A percentile compares a stretch with the other conserved stretches of the same genome.
These are phyloP conservation scores for Coelinius sp. DNA, from an alignment of 2,888 invertebrate genomes.

Conservation along the genomic window DNA sequence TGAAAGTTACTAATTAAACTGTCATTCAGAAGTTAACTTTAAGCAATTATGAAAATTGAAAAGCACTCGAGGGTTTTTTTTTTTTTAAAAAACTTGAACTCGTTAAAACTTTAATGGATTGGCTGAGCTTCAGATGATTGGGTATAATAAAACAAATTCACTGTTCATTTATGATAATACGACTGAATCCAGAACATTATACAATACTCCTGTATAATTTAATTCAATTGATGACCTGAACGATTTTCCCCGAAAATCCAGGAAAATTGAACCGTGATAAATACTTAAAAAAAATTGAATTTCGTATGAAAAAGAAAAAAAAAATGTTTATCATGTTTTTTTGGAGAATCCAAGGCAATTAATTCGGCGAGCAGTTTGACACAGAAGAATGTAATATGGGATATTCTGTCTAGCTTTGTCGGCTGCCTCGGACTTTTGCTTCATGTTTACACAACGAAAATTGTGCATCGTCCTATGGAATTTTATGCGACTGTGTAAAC, in stretches of 20 bases:
- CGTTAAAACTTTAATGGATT: not conserved
- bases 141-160: not conserved
- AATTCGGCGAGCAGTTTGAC: slow-evolving; percentile 59
- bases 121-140: not conserved
- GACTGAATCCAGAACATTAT: not conserved
- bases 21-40: no score
- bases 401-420: not conserved
- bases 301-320: not conserved
- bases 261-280: no score
- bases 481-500: slow-evolving; percentile 3
- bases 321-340: not conserved
- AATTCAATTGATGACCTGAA: no score
- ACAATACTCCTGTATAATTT: no score
- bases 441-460: slow-evolving; percentile 6
- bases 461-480: slow-evolving; percentile 27
- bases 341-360: slow-evolving; percentile 47
- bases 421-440: not conserved
- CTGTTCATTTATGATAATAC: no score
- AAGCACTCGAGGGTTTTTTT: no score
- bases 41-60: not conserved
- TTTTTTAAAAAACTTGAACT: not conserved
- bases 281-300: no score
- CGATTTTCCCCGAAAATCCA: no score
- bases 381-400: slow-evolving; percentile 62
- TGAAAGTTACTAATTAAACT: no score